Evolutionary conservation across 1,140 invertebrate genomes (phyloP).

Genomic region (Muscidifurax raptorellus): DNA sequence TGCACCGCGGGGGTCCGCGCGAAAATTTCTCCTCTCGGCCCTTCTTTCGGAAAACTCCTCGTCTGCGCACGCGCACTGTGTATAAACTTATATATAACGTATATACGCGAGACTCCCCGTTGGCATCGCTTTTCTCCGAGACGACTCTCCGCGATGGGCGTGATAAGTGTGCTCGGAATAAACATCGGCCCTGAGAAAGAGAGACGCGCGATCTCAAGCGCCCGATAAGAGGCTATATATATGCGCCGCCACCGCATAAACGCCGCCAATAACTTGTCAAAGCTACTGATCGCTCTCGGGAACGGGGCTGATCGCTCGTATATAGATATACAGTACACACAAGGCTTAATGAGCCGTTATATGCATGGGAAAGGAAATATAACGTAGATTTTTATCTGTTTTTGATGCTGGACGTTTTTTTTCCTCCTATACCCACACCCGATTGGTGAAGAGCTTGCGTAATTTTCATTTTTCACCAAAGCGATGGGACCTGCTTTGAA

Average conservation of each 20-base stretch:
- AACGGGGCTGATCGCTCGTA: not conserved
- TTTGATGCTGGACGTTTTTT: not conserved
- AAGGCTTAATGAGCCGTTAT: constrained; percentile 19
- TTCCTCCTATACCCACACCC: not conserved
- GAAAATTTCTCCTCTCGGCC: not conserved
- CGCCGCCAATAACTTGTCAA: constrained; percentile 31
- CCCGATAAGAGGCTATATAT: constrained; percentile 21
- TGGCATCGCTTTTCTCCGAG: not conserved
- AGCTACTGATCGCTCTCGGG: not conserved
- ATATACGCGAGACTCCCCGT: not conserved
- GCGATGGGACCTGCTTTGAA: not conserved
- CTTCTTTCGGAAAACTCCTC: not conserved
- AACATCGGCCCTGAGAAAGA: constrained; percentile 2
- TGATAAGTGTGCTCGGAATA: constrained; percentile 42
- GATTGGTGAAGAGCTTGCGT: not conserved
- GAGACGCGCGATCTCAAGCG: not conserved
- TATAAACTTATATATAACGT: not conserved
- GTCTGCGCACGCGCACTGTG: not conserved
- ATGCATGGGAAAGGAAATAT: not conserved
- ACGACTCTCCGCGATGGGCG: constrained; percentile 20
- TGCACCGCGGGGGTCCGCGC: constrained; percentile 3
- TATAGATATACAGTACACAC: not conserved
- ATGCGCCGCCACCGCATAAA: not conserved
- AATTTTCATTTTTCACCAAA: not conserved
- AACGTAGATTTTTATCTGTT: constrained; percentile 15